Percentiles rank a stretch among this genome's conserved stretches.
Conservation (phyloP, 2,797 vertebrate species). For the Mastacembelus armatus region DNA sequence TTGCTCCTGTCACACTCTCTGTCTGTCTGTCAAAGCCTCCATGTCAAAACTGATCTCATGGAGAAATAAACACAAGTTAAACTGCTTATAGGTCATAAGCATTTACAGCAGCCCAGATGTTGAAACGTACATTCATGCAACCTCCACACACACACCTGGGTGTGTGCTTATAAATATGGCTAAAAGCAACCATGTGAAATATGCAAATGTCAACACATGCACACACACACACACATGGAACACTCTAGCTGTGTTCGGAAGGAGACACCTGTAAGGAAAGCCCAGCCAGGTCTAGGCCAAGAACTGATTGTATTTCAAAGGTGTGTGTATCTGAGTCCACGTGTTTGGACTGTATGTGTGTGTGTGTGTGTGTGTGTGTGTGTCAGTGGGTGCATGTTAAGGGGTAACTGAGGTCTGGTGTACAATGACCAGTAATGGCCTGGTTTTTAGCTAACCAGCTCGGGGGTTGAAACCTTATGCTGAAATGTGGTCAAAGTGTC, state of each 20-base stretch:
- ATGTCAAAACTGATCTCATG: conserved; percentile 26
- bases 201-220: conserved; percentile 15
- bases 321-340: conserved; percentile 20
- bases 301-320: conserved; percentile 78
- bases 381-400: conserved; percentile 54
- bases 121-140: background rate
- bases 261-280: conserved; percentile 85
- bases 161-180: conserved; percentile 1
- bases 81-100: too few relatives aligned
- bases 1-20: conserved; percentile 20
- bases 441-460: conserved; percentile 70
- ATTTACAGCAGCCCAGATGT: conserved; percentile 11
- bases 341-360: conserved; percentile 14
- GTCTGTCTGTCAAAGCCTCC: conserved; percentile 21
- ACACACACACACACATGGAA: conserved; percentile 56
- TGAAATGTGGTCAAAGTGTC: conserved; percentile 67
- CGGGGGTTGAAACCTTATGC: conserved; percentile 74
- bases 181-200: conserved; percentile 10
- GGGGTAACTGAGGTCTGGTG: conserved; percentile 69
- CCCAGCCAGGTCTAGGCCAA: conserved; percentile 76
- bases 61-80: conserved; percentile 1
- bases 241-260: conserved; percentile 73
- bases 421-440: conserved; percentile 75
- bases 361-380: conserved; percentile 40
- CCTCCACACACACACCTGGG: background rate